These are phyloP conservation scores for Blastobasis adustella DNA, from an alignment of 2,888 invertebrate species.

Conservation along the genomic window DNA sequence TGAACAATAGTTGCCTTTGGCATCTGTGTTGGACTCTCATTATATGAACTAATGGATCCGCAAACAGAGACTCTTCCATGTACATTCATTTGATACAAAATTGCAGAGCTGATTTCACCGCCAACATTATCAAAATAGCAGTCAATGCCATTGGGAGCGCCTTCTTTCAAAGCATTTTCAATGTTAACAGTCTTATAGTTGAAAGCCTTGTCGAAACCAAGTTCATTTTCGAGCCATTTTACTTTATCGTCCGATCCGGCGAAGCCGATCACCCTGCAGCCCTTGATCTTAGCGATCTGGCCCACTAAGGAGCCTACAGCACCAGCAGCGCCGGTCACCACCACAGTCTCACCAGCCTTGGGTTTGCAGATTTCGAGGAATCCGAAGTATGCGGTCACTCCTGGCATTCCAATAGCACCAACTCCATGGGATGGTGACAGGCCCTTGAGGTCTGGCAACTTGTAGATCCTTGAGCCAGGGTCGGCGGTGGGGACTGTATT, in stretches of 20 bases:
- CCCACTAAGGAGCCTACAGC: conserved; percentile 80
- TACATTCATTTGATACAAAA: conserved; percentile 76
- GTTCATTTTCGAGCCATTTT: conserved; percentile 76
- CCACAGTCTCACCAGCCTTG: conserved; percentile 76
- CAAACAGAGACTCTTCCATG: conserved; percentile 34
- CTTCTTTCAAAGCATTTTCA: conserved; percentile 71
- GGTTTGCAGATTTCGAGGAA: conserved; percentile 76
- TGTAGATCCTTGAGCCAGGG: conserved; percentile 21
- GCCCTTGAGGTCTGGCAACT: conserved; percentile 69
- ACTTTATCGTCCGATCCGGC: conserved; percentile 83
- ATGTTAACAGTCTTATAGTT: conserved; percentile 81
- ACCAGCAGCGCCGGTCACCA: conserved; percentile 79
- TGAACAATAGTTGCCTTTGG: conserved; percentile 65
- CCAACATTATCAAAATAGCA: conserved; percentile 87
- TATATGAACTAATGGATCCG: conserved; percentile 49
- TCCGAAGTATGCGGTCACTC: conserved; percentile 80
- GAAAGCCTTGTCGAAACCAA: conserved; percentile 81
- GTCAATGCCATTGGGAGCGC: conserved; percentile 81
- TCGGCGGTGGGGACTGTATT: conserved; percentile 27
- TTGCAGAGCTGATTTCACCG: conserved; percentile 76
- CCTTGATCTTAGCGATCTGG: conserved; percentile 73
- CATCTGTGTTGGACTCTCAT: conserved; percentile 24
- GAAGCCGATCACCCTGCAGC: conserved; percentile 78
- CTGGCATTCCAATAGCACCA: conserved; percentile 79
- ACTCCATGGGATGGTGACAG: conserved; percentile 69